A percentile compares a stretch with the other conserved stretches of the same genome.
These are phyloP conservation scores for Drosophila atripex DNA, from an alignment of 2,888 invertebrate genomes.

Conservation along the genomic window DNA sequence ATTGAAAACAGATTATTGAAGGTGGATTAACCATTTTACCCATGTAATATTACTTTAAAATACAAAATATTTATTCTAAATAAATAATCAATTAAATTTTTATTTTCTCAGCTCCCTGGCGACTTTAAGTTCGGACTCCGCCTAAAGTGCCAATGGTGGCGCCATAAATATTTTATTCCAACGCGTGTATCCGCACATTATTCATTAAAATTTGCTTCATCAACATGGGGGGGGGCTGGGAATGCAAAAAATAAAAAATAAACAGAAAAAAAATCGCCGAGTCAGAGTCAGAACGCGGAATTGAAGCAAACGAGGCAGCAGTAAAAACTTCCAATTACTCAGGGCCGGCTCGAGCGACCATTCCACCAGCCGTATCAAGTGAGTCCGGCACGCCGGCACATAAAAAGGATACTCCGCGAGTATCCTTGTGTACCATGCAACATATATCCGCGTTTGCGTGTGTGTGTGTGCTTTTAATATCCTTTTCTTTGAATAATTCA, in stretches of 20 bases:
- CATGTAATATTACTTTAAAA: too few relatives aligned
- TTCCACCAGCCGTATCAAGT: constrained; percentile 36
- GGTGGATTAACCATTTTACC: neutral
- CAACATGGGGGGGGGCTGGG: constrained; percentile 49
- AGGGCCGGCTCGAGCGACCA: constrained; percentile 55
- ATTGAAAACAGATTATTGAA: neutral
- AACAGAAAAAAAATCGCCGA: constrained; percentile 28
- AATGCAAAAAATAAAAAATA: constrained; percentile 14
- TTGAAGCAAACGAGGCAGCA: constrained; percentile 75
- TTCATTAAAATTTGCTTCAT: constrained; percentile 76
- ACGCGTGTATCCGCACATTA: constrained; percentile 77
- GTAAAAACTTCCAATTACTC: constrained; percentile 79
- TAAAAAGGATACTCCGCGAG: constrained; percentile 39
- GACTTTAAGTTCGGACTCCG: constrained; percentile 37
- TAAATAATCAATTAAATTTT: neutral
- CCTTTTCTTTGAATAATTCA: constrained; percentile 78
- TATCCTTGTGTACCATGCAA: constrained; percentile 13
- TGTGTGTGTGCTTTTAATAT: constrained; percentile 70
- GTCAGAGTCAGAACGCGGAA: constrained; percentile 47
- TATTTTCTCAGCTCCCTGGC: neutral
- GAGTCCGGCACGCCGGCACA: constrained; percentile 20
- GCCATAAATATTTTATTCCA: constrained; percentile 66
- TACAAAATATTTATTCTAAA: neutral
- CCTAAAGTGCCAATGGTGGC: constrained; percentile 40
- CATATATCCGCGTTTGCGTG: constrained; percentile 11